Evolutionary conservation across 1,140 invertebrate species (phyloP).

Genomic region (Harlomillsia oculata): DNA sequence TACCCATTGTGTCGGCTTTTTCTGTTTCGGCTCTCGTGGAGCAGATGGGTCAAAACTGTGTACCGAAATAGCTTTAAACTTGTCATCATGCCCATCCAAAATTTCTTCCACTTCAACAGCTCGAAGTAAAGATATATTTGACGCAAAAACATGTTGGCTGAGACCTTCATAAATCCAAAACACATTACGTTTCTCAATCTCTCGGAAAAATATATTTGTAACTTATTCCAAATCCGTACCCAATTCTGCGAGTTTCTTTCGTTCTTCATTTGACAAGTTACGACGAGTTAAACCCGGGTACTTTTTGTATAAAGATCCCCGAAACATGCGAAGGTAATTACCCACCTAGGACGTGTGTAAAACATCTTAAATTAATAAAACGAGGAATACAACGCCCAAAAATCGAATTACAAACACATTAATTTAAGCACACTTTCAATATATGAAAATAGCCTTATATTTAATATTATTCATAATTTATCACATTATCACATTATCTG

Average conservation of each 20-base stretch:
- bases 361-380: too few relatives aligned
- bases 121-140: constrained; percentile 88
- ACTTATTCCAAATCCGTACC: too few relatives aligned
- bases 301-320: constrained; percentile 95
- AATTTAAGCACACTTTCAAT: too few relatives aligned
- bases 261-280: constrained; percentile 90
- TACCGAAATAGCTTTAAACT: constrained; percentile 89
- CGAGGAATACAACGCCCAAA: too few relatives aligned
- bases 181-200: too few relatives aligned
- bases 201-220: too few relatives aligned
- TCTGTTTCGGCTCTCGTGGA: constrained; percentile 73
- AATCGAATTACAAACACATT: too few relatives aligned
- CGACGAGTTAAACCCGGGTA: constrained; percentile 95
- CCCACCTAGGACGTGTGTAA: too few relatives aligned
- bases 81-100: constrained; percentile 97
- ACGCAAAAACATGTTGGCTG: constrained; percentile 86
- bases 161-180: constrained; percentile 46
- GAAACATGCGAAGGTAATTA: constrained; percentile 90
- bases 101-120: constrained; percentile 96
- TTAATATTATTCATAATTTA: too few relatives aligned
- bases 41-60: constrained; percentile 69
- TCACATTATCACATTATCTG: too few relatives aligned
- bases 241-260: constrained; percentile 84
- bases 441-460: too few relatives aligned
- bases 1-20: constrained; percentile 80